Percentiles rank a stretch among this genome's conserved stretches.
Evolutionary conservation across 2,113 vertebrate genomes (phyloP).

Genomic region (Lepisosteus oculatus): DNA sequence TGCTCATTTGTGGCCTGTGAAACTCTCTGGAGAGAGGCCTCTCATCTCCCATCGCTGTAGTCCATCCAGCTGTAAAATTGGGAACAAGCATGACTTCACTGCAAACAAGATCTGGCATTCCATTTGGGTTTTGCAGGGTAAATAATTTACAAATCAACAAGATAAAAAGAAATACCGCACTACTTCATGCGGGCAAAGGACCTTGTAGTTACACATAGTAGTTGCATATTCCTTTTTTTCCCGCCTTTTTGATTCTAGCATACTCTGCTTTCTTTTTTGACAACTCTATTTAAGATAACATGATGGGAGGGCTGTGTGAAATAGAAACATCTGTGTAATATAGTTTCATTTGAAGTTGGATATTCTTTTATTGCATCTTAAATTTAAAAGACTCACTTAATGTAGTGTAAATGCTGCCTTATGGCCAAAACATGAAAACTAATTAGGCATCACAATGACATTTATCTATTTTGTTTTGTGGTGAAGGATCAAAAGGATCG

Average conservation of each 20-base stretch:
- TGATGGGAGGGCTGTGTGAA: too few species aligned
- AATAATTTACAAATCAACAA: slow-evolving; percentile 50
- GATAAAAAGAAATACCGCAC: slow-evolving; percentile 24
- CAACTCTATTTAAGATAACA: neutral
- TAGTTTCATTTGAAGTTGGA: neutral
- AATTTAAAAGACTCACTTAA: too few species aligned
- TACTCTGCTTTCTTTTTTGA: neutral
- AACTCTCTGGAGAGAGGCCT: slow-evolving; percentile 31
- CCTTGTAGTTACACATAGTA: slow-evolving; percentile 2
- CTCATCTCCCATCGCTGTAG: slow-evolving; percentile 42
- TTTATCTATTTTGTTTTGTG: slow-evolving; percentile 34
- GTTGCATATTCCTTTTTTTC: neutral
- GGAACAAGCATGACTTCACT: slow-evolving; percentile 51
- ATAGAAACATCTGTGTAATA: neutral
- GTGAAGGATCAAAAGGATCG: slow-evolving; percentile 91
- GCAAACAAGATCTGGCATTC: slow-evolving; percentile 52
- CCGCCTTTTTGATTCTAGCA: neutral
- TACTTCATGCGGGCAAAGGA: slow-evolving; percentile 27
- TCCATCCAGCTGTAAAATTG: slow-evolving; percentile 59
- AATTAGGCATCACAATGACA: neutral
- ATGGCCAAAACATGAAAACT: too few species aligned
- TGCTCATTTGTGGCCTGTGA: slow-evolving; percentile 28
- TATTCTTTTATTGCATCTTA: neutral
- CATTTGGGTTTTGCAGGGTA: slow-evolving; percentile 41
- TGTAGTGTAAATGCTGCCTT: too few species aligned